phyloP scores from a whole-genome alignment of 1,140 invertebrate species.

The Campoletis sonorensis region DNA sequence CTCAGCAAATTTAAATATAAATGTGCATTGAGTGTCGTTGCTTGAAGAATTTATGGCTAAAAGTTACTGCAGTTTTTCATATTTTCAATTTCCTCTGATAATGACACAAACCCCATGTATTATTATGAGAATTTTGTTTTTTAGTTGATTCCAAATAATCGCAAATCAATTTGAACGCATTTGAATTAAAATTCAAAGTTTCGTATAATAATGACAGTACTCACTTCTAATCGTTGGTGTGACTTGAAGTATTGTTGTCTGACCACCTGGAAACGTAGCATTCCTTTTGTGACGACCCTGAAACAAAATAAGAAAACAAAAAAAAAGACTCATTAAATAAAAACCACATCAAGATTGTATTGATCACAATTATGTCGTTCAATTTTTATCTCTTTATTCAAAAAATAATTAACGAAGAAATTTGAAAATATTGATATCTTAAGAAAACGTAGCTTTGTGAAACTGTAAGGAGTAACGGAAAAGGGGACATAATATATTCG shows the following conservation, averaged over 20 bases:
- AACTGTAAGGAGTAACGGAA: conserved; percentile 9
- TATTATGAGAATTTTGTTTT: too few species aligned
- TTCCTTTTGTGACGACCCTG: conserved; percentile 88
- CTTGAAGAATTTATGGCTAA: too few species aligned
- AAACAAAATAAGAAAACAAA: conserved; percentile 58
- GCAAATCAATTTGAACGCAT: too few species aligned
- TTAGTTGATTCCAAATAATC: too few species aligned
- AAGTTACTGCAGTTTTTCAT: too few species aligned
- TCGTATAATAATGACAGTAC: conserved; percentile 53
- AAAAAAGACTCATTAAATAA: background rate
- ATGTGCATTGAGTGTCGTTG: background rate
- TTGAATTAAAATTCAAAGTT: background rate
- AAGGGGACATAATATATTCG: conserved; percentile 4
- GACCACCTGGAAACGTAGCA: conserved; percentile 88
- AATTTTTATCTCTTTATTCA: too few species aligned
- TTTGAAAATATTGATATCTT: background rate
- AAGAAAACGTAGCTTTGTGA: background rate
- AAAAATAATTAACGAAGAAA: too few species aligned
- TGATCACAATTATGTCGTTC: too few species aligned
- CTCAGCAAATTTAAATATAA: background rate
- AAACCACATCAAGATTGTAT: too few species aligned
- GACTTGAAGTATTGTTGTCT: conserved; percentile 78
- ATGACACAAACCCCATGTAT: too few species aligned
- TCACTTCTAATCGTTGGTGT: conserved; percentile 74
- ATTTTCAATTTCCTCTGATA: too few species aligned